Evolutionary conservation across 2,113 vertebrate genomes (phyloP), one percentile per base, ranked within the genome.

Genomic region (Tor tambroides): DNA sequence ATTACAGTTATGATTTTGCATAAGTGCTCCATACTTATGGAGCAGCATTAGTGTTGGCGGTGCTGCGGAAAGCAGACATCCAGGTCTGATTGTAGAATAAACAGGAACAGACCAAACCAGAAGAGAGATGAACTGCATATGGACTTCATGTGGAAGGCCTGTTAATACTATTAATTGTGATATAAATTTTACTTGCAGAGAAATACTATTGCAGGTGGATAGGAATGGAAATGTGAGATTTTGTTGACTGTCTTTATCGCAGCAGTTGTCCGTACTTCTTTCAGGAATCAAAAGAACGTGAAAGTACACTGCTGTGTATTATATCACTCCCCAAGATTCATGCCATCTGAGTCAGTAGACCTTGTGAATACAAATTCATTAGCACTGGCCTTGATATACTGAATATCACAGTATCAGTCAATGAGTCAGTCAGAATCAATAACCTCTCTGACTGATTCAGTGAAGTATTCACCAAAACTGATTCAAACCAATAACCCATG

Each of bases 1-100:
- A 88, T 88, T 81, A 69, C 63, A 76, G 21, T 72, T 65, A 19
- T 72, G 76, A 59, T 71, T 86, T 80, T 76, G 46, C 61, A 56
- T 46, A 56, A 51, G 67, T 51, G 35, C 17, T 35, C 38, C 15
- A 41, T 32, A 43, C 46, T 38, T 67, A 80, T 69, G 41, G n/a
- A 86, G 17, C n/a, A 56, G 43, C 23, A 56, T 78, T 63, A 79
- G 61, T 35, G 23, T 43, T 85, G 72, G 79, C 11, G 23, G 79
- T 83, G 28, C 41, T 83, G n/a, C n/a, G 19, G 10, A 23, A 28
- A 49, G 43, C 17, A 69, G 63, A 83, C 21, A 67, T 82, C 56
- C 38, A 67, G 61, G 43, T 32, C 49, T 78, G 46, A 78, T 69
- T 83, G 43, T 26, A 51, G 80, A 69, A 83, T 30, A 69, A 83